Base-by-base conservation (phyloP, 2,113 vertebrate species). In the Calyptommatus sinebrachiatus region DNA sequence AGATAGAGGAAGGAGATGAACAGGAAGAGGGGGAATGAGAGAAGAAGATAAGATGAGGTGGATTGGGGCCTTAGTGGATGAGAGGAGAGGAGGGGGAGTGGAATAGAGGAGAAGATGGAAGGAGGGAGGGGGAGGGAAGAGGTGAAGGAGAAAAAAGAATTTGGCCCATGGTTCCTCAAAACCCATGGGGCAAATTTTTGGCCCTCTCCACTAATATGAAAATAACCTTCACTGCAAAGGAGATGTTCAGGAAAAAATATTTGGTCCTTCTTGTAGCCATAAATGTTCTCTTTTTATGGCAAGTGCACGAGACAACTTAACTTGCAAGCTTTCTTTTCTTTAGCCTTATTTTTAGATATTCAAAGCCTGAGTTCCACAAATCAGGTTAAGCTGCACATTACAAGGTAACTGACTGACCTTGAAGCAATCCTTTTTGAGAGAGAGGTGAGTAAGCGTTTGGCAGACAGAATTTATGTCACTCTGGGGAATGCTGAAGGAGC, bases 381-480 rank as follows among this genome's bases (percentile, higher is more conserved):
- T 94, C 91, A 94, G 91, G 89, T 93, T 94, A 93, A 93, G 89
- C 78, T 89, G 89, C 88, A 89, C 79, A 74, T 90, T 91, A 89
- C 86, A 89, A 93, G 87, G 88, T 83, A 92, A 82, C 84, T 87
- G 68, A 80, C 89, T 94, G 91, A 94, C 93, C 92, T 94, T 93
- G 86, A 89, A 89, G 90, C 89, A 90, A 92, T 92, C 84, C 63
- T 81, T 94, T 93, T 86, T 77, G 84, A 93, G 86, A 87, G 80
- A 92, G 86, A 90, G 85, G 89, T 91, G 90, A 92, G 79, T 69
- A 87, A 90, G 73, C 72, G 85, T 83, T 90, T 94, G 89, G 90
- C 76, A 87, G 90, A 78, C 18, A 72, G 89, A 87, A 92, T 91
- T 93, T 91, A 92, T 88, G 80, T 73, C 0, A 0, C 86, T 91